Evolutionary conservation across 2,113 vertebrate genomes (phyloP).

Genomic region (Saguinus imperator): DNA sequence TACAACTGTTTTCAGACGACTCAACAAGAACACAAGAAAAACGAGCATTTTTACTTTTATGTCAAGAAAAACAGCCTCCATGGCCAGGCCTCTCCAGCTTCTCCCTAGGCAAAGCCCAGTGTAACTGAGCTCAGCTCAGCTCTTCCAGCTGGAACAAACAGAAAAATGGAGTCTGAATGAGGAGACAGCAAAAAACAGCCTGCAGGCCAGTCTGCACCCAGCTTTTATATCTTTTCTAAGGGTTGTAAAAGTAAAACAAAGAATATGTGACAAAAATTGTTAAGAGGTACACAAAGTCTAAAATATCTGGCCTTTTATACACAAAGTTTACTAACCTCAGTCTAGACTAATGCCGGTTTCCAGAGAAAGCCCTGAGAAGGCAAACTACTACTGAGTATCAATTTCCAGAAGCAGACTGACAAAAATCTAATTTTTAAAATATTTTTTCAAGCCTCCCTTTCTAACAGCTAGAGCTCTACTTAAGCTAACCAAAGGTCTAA

Average conservation of each 20-base stretch:
- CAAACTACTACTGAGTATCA: neutral
- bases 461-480: neutral
- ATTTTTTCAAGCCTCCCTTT: neutral
- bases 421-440: neutral
- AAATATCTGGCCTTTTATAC: neutral
- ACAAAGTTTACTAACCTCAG: neutral
- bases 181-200: neutral
- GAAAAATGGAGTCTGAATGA: neutral
- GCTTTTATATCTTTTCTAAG: neutral
- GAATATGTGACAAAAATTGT: neutral
- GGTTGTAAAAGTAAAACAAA: neutral
- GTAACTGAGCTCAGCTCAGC: neutral
- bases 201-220: neutral
- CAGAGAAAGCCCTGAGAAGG: neutral
- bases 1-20: neutral
- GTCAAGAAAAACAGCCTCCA: neutral
- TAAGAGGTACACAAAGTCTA: neutral
- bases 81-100: neutral
- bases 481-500: neutral
- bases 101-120: neutral
- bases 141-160: neutral
- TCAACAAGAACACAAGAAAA: neutral
- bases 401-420: neutral
- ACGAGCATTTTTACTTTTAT: no score
- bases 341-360: neutral